Base-by-base conservation (phyloP, 2,113 vertebrate species). In the Salminus brasiliensis region DNA sequence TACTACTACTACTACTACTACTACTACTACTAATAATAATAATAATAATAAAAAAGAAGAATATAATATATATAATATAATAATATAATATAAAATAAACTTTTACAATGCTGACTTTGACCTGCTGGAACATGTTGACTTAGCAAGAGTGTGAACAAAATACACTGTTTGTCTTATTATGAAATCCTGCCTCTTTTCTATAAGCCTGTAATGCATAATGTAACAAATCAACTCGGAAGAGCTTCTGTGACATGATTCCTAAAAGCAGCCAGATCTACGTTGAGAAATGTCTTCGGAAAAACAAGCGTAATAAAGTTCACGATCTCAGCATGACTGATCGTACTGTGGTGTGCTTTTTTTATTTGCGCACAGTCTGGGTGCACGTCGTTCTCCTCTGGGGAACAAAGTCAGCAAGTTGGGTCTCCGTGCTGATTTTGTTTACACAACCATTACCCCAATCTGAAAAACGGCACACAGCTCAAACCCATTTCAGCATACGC, bases 401-500 rank as follows among this genome's bases (percentile, higher is more conserved):
- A 65, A 39, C 21, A 23, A 66, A 66, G 62, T 66, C 62, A 66
- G 62, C 62, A 66, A n/a, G 62, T n/a, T 66, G 62, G 34, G 32
- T 66, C 32, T 66, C 62, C 12, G 13, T 63, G 60, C 18, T 66
- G 36, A 59, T 71, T 62, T 2, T 60, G 41, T 78, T 59, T 23
- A 60, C 13, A 69, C 11, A 60, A 45, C 8, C 52, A 59, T 25
- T 70, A 25, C 39, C 43, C n/a, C 27, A 16, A 9, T 57, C 63
- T 53, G n/a, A n/a, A 69, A 25, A 21, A 30, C 55, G 25, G 47
- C 25, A 29, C 25, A 32, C 36, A 21, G 16, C 47, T 76, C 23
- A n/a, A 57, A 68, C 27, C 15, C 18, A 41, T 15, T 30, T 29
- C 11, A 30, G 49, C 15, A 25, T 68, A 21, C 49, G 32, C 7